Percentiles rank a stretch among this genome's conserved stretches.
These are phyloP conservation scores for Ranitomeya imitator DNA, from an alignment of 2,113 vertebrate species.

Conservation along the genomic window DNA sequence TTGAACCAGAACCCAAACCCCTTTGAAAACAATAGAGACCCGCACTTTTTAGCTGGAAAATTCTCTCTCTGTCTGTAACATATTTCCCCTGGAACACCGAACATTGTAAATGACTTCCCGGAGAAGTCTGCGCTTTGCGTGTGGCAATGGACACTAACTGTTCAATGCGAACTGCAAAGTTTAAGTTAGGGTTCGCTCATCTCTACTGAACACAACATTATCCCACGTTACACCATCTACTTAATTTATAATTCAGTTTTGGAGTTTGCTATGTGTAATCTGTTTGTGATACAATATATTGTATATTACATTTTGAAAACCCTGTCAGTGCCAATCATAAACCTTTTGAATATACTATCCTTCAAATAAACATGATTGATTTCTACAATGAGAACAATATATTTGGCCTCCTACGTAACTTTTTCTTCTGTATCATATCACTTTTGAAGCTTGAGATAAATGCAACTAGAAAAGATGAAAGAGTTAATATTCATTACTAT, in stretches of 20 bases:
- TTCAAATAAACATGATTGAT: neutral
- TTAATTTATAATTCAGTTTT: neutral
- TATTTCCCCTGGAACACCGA: too few species aligned
- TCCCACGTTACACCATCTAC: too few species aligned
- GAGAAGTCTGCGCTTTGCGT: too few species aligned
- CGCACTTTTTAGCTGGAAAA: too few species aligned
- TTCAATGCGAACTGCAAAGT: too few species aligned
- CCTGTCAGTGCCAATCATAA: neutral
- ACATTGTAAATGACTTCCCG: too few species aligned
- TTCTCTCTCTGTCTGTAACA: too few species aligned
- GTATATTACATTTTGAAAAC: neutral
- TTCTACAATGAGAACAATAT: neutral
- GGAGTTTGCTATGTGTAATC: neutral
- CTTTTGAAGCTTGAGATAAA: slow-evolving; percentile 20
- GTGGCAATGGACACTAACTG: too few species aligned
- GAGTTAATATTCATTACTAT: slow-evolving; percentile 31
- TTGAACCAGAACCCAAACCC: too few species aligned
- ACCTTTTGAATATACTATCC: neutral
- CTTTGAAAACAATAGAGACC: too few species aligned
- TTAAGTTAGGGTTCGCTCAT: too few species aligned
- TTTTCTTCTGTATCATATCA: slow-evolving; percentile 2
- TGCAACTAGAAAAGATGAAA: slow-evolving; percentile 6
- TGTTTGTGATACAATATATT: neutral
- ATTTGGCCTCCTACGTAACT: neutral
- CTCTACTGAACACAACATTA: too few species aligned